Percentiles rank a stretch among this genome's conserved stretches.
These are phyloP conservation scores for Willisornis vidua DNA, from an alignment of 2,113 vertebrate species.

Conservation along the genomic window DNA sequence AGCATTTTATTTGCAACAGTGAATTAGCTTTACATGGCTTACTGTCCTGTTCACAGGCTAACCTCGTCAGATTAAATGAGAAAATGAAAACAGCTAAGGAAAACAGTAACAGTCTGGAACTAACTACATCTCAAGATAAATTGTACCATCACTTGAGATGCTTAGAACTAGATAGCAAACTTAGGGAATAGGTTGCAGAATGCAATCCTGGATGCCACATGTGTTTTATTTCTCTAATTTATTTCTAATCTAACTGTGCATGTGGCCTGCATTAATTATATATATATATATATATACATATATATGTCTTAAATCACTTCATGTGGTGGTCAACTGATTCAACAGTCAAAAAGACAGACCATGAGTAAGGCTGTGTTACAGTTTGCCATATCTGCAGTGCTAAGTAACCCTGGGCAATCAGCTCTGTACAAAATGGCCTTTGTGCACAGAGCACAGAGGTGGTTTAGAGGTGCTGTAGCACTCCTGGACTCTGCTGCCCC, in stretches of 20 bases:
- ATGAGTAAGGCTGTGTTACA: neutral
- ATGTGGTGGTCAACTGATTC: neutral
- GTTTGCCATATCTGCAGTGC: neutral
- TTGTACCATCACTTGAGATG: conserved; percentile 5
- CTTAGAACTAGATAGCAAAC: conserved; percentile 7
- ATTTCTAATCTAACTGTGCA: neutral
- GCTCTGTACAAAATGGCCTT: neutral
- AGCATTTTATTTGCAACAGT: conserved; percentile 31
- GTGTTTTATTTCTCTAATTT: neutral
- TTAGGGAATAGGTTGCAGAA: neutral
- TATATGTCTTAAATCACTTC: neutral
- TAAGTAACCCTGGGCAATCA: neutral
- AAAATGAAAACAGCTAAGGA: conserved; percentile 34
- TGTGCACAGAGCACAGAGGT: neutral
- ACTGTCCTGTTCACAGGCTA: conserved; percentile 29
- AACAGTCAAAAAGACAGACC: neutral
- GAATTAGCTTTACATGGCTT: conserved; percentile 18
- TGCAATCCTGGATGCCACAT: neutral
- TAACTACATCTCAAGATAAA: conserved; percentile 31
- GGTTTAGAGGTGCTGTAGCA: neutral
- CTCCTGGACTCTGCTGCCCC: neutral
- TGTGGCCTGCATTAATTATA: neutral
- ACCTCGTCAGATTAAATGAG: conserved; percentile 1
- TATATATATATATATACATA: neutral
- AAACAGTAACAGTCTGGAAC: conserved; percentile 28